Evolutionary conservation across 2,888 invertebrate species (phyloP).

Genomic region (Standfussiana lucernea): DNA sequence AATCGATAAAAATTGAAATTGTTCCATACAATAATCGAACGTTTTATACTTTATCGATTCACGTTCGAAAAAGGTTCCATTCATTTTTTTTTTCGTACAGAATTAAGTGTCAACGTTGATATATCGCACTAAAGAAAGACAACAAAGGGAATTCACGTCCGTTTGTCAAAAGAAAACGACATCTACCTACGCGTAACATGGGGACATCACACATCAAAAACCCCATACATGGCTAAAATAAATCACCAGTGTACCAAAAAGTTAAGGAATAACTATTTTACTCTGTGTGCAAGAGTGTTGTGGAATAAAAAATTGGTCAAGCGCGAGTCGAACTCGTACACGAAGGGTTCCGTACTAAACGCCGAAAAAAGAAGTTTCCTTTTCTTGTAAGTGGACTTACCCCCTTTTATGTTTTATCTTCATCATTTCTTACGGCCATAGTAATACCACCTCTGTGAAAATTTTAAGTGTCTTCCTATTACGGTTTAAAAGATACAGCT

Average conservation of each 20-base stretch:
- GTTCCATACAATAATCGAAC: conserved; percentile 54
- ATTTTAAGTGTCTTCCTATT: not conserved
- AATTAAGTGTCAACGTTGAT: conserved; percentile 84
- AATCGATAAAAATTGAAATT: conserved; percentile 59
- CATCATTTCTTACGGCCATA: not conserved
- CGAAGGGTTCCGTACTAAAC: not conserved
- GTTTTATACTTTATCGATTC: conserved; percentile 71
- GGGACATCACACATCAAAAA: conserved; percentile 78
- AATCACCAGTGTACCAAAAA: conserved; percentile 68
- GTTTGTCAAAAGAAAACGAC: conserved; percentile 88
- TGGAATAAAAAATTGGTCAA: conserved; percentile 27
- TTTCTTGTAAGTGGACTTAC: not conserved
- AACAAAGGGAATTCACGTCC: conserved; percentile 85
- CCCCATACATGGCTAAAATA: conserved; percentile 69
- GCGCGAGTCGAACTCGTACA: not conserved
- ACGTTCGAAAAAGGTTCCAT: conserved; percentile 75
- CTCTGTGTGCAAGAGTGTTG: conserved; percentile 67
- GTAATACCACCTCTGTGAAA: not conserved
- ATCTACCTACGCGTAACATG: conserved; percentile 85
- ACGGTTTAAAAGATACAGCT: not conserved
- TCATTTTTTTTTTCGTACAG: conserved; percentile 77
- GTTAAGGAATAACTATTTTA: conserved; percentile 71
- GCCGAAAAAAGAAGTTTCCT: not conserved
- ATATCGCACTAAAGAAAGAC: conserved; percentile 83
- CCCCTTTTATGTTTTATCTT: not conserved